Conservation (phyloP, 2,888 invertebrate species). For the Hetaerina titia region DNA sequence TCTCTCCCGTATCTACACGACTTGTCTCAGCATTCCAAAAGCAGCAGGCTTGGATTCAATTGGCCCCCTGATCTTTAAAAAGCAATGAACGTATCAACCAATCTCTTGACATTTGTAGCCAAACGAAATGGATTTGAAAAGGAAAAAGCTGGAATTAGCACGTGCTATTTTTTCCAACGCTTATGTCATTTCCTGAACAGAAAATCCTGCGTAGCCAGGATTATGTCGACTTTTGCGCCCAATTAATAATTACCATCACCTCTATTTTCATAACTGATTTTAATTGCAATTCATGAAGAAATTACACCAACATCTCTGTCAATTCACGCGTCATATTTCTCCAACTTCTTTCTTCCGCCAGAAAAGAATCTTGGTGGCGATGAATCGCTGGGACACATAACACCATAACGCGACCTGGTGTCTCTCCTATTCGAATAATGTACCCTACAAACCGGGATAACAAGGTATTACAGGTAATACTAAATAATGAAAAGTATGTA, state of each 20-base stretch:
- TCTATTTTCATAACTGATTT: background rate
- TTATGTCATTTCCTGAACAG: background rate
- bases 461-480: too few species aligned
- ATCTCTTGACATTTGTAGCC: conserved; percentile 11
- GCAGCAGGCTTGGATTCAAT: background rate
- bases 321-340: too few species aligned
- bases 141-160: background rate
- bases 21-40: background rate
- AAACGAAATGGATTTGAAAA: background rate
- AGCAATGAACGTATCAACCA: background rate
- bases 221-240: background rate
- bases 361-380: too few species aligned
- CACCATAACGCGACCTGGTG: too few species aligned
- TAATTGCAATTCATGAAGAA: too few species aligned
- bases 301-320: too few species aligned
- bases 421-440: too few species aligned
- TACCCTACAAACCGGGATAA: too few species aligned
- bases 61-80: background rate
- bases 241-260: background rate
- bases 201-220: background rate
- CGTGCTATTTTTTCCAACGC: background rate
- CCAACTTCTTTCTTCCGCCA: too few species aligned
- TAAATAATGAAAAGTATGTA: too few species aligned
- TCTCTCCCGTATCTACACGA: background rate
- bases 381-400: too few species aligned